Base-by-base conservation (phyloP, 2,797 vertebrate genomes). In the Phataginus tetradactyla region DNA sequence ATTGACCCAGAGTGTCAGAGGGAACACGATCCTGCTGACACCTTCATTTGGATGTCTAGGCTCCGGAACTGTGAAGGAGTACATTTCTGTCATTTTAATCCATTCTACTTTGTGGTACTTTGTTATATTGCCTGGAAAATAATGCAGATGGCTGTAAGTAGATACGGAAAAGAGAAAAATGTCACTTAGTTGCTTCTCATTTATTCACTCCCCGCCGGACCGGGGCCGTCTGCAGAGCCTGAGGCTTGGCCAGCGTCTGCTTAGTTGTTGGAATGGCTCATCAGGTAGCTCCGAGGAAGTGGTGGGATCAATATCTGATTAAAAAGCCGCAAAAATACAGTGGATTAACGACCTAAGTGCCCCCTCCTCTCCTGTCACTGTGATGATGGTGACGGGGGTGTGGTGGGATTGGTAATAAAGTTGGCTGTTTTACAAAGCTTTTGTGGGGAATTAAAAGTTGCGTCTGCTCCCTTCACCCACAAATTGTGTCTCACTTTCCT, bases 1-100 rank as follows among this genome's bases (percentile, higher is more conserved):
- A 7, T 10, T 59, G 69, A 37, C 12, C 4, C 9, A 10, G 51
- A 2, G 13, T 14, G 57, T 53, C 55, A 51, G 25, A 51, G 12
- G 2, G 25, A 55, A 21, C 4, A 3, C 2, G 5, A 6, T 23
- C 32, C 34, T 29, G 2, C 4, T 0, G 3, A n/a, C 15, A 23
- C 10, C 17, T 77, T 78, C 34, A 63, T 4, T 80, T 49, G 29
- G 23, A 27, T 61, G 69, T 84, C 39, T 2, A 27, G 42, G 29
- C 29, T 88, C 61, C 51, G 20, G 45, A 90, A 85, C 49, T 29
- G 5, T 37, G 64, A 69, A 42, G 63, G 45, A 39, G 18, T 68
- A 51, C 7, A 27, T 53, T 32, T 55, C 18, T 32, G 32, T 12
- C 18, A 14, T 18, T 83, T 71, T 51, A 71, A 71, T 7, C 4